Base-by-base conservation (phyloP, 2,888 invertebrate genomes). In the Lasius fuliginosus region DNA sequence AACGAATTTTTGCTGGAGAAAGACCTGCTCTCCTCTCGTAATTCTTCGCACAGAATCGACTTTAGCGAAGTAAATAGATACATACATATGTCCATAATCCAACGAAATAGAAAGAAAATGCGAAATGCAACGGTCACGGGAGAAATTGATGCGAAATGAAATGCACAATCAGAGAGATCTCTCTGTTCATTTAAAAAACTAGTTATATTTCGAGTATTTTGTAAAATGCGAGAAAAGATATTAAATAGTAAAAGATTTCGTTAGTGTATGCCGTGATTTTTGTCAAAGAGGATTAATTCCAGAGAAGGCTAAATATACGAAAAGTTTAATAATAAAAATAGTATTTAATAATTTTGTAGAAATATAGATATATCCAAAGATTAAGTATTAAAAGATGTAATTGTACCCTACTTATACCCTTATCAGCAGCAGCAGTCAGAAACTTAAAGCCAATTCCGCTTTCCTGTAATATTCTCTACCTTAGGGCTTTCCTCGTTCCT, bases 141-240 rank as follows among this genome's bases (percentile, higher is more conserved):
- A 27, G 18, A 9, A 58, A 73, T 40, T 60, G 12, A 73, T 18
- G 6, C 18, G 15, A 30, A 30, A 30, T n/a, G 53, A 53, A 53
- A n/a, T n/a, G 8, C n/a, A n/a, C 53, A 53, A 71, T 33, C 15
- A 69, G 23, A 69, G 23, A 53, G 30, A 71, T 53, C 33, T 71
- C n/a, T 30, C n/a, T 5, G 9, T 42, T 42, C 8, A 11, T 36
- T 1, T 40, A 27, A 71, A 71, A 71, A n/a, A 23, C 23, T 65
- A 65, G 12, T 49, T 69, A 18, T 12, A 49, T 49, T 3, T 56
- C 36, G 23, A 56, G 0, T 23, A 53, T 8, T 53, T 53, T 53
- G 23, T 15, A 71, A 53, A 53, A 18, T 33, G 46, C 3, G 18
- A 46, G 0, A 68, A 68, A 49, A 8, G 6, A 53, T n/a, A 53